Base-by-base conservation (phyloP, 2,113 vertebrate species). In the Caranx melampygus region DNA sequence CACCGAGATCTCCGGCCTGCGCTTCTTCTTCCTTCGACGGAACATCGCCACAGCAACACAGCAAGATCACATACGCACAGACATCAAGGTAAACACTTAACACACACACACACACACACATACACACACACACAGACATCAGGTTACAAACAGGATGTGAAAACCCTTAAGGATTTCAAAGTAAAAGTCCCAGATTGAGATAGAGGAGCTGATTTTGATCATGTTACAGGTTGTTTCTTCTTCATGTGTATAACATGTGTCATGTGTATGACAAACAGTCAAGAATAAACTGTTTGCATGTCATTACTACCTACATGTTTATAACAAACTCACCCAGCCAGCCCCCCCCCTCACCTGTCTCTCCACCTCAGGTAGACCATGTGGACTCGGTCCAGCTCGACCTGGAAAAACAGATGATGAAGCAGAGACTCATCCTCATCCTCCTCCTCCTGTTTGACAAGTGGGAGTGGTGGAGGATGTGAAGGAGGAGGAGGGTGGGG, bases 21-120 rank as follows among this genome's bases (percentile, higher is more conserved):
- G 96, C 94, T 95, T 96, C 93, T 96, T 97, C 93, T 96, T 97
- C 87, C 96, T 97, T 90, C 95, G 96, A 5, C 94, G 95, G 89
- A 98, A 98, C 97, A 99, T 99, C 20, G 13, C 21, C 44, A 10
- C 26, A 3, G 65, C 40, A 52, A 76, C 6, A 1, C 65, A 26
- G 81, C 1, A 47, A 55, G 13, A 60, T 20, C 34, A 63, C n/a
- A 52, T 8, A 63, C 35, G 26, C 47, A 34, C 16, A n/a, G 2
- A 52, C 45, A 47, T 16, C 15, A 47, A 14, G 14, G 45, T 47
- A 61, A 33, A 51, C 1, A 14, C 21, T 42, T 2, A 42, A 26
- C 34, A 14, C 55, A 72, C 18, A 51, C 11, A 20, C 64, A 65
- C 37, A 51, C 1, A 14, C 21, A 26, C 34, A 14, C 55, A 26